Evolutionary conservation across 2,797 vertebrate genomes (phyloP).

Genomic region (Ciconia nigra): DNA sequence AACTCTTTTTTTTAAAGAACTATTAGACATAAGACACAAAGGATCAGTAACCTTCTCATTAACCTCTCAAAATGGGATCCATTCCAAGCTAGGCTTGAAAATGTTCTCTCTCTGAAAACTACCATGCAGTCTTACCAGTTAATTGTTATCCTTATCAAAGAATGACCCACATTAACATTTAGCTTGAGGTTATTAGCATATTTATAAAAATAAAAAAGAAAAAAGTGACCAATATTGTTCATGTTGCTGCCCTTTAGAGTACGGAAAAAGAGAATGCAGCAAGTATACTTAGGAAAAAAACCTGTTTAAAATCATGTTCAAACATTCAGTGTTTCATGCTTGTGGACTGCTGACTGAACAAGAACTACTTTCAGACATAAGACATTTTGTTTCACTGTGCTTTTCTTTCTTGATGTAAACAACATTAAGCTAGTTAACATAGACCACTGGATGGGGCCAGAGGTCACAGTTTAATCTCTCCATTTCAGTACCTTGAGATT

Average conservation of each 20-base stretch:
- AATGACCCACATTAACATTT: slow-evolving; percentile 80
- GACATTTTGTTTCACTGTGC: slow-evolving; percentile 25
- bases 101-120: slow-evolving; percentile 74
- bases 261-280: background rate
- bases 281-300: slow-evolving; percentile 7
- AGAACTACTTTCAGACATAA: slow-evolving; percentile 37
- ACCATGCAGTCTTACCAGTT: slow-evolving; percentile 68
- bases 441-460: slow-evolving; percentile 54
- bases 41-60: slow-evolving; percentile 78
- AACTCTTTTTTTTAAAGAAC: slow-evolving; percentile 40
- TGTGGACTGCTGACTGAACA: slow-evolving; percentile 36
- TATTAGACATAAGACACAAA: slow-evolving; percentile 73
- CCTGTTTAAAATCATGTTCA: slow-evolving; percentile 18
- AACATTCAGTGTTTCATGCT: background rate
- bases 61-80: slow-evolving; percentile 79
- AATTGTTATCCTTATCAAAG: slow-evolving; percentile 81
- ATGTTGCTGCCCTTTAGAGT: slow-evolving; percentile 42
- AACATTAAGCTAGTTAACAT: slow-evolving; percentile 67
- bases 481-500: slow-evolving; percentile 63
- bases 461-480: slow-evolving; percentile 61
- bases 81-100: slow-evolving; percentile 70
- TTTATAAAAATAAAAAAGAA: slow-evolving; percentile 67
- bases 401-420: slow-evolving; percentile 63
- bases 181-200: slow-evolving; percentile 76
- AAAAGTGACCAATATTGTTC: slow-evolving; percentile 54